A percentile compares a stretch with the other conserved stretches of the same genome.
phyloP scores from a whole-genome alignment of 2,113 vertebrate species.

The Varanus salvator region DNA sequence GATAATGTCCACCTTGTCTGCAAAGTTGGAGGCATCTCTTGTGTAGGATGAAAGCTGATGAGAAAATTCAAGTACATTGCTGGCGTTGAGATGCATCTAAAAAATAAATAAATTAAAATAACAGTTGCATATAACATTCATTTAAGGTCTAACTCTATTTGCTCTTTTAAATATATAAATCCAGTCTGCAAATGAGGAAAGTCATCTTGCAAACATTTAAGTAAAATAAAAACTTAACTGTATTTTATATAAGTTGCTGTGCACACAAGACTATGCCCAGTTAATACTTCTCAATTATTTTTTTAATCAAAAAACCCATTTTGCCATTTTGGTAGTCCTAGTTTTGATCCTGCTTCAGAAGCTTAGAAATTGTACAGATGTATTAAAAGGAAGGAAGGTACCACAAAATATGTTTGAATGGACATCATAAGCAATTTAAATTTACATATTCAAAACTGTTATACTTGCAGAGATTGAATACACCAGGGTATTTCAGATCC shows the following conservation, averaged over 20 bases:
- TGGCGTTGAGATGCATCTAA: constrained; percentile 85
- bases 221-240: not conserved
- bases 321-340: not conserved
- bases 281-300: too few relatives aligned
- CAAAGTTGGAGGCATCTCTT: constrained; percentile 83
- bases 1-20: constrained; percentile 90
- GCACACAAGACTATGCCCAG: not conserved
- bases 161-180: not conserved
- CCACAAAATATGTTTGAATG: not conserved
- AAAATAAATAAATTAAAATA: constrained; percentile 44
- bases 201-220: not conserved
- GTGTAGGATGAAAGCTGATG: constrained; percentile 86
- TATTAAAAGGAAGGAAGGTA: not conserved
- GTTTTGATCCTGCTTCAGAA: not conserved
- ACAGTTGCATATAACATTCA: constrained; percentile 37
- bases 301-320: too few relatives aligned
- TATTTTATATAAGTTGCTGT: not conserved
- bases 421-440: not conserved
- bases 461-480: not conserved
- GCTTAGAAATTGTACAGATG: not conserved
- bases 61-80: constrained; percentile 83
- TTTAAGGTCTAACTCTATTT: not conserved
- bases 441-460: not conserved
- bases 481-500: not conserved
- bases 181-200: not conserved